Conservation (phyloP, 35 echinoderm and acorn worm genomes). For the Acanthaster planci region DNA sequence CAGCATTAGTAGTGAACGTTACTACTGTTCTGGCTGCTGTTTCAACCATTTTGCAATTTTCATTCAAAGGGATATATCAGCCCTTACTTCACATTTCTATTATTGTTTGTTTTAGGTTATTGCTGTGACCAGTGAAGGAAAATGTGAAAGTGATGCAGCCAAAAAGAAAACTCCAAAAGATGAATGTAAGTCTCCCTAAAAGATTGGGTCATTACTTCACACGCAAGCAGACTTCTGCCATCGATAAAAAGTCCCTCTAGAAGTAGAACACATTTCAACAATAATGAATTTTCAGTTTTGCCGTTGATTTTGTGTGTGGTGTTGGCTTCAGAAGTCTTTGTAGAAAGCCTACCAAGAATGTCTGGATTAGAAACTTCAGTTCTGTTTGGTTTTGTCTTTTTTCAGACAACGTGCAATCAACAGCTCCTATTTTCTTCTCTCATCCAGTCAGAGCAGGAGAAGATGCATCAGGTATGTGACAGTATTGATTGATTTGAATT, state of each 20-base stretch:
- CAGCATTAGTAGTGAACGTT: too few relatives aligned
- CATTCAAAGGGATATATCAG: too few relatives aligned
- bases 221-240: too few relatives aligned
- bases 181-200: constrained; percentile 78
- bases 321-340: too few relatives aligned
- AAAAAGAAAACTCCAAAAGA: constrained; percentile 97
- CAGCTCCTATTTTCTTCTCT: constrained; percentile 89
- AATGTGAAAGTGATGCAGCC: constrained; percentile 95
- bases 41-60: too few relatives aligned
- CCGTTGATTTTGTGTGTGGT: too few relatives aligned
- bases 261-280: neutral
- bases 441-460: constrained; percentile 68
- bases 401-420: constrained; percentile 91
- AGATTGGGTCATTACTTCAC: neutral
- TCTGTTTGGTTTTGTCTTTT: neutral
- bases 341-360: neutral
- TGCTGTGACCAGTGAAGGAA: constrained; percentile 98
- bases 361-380: too few relatives aligned
- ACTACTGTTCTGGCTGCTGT: too few relatives aligned
- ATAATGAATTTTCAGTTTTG: too few relatives aligned
- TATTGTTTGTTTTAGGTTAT: constrained; percentile 66
- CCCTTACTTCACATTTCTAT: neutral
- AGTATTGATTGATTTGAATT: neutral
- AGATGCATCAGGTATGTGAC: constrained; percentile 37
- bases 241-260: too few relatives aligned